Base-by-base conservation (phyloP, 1,140 invertebrate genomes). In the Drosophila willistoni region DNA sequence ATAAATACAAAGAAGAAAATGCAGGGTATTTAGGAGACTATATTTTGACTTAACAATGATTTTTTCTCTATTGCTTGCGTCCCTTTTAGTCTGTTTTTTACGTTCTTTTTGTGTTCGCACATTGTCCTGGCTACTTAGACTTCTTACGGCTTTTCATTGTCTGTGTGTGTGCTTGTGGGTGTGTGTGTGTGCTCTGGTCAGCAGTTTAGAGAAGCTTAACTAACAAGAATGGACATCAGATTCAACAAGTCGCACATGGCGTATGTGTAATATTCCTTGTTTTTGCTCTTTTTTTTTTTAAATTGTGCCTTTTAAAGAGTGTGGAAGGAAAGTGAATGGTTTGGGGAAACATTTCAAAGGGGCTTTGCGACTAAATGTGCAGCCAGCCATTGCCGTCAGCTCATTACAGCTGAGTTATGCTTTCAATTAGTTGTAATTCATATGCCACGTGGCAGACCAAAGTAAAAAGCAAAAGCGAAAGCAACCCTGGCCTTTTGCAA, bases 361-460 rank as follows among this genome's bases (percentile, higher is more conserved):
- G 34, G 29, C 44, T 22, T 51, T 51, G 44, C 44, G 44, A 51
- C 44, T 51, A 60, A 54, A 59, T 64, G 75, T 68, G 75, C 69
- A 73, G 47, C 67, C 36, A 71, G 64, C 66, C 72, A 57, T 51
- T 22, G 64, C 60, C 56, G 66, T 64, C 55, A 68, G 70, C 83
- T 80, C 84, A 83, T 87, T 83, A 89, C 44, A 62, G 65, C 79
- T 89, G 79, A 89, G 77, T 89, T 89, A 89, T 87, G 79, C 76
- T 80, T 87, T 87, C 80, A 87, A 87, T 87, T 89, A 86, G 84
- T 87, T 83, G 72, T 68, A 81, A 86, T 85, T 87, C 83, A 85
- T 81, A 78, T 59, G 82, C 63, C 68, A 81, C 62, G 71, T 67
- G 72, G 66, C 68, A 56, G 42, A 19, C 54, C 68, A 70, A 25